These are phyloP conservation scores for Drosophila acutilabella DNA, from an alignment of 2,888 invertebrate species.

Conservation along the genomic window DNA sequence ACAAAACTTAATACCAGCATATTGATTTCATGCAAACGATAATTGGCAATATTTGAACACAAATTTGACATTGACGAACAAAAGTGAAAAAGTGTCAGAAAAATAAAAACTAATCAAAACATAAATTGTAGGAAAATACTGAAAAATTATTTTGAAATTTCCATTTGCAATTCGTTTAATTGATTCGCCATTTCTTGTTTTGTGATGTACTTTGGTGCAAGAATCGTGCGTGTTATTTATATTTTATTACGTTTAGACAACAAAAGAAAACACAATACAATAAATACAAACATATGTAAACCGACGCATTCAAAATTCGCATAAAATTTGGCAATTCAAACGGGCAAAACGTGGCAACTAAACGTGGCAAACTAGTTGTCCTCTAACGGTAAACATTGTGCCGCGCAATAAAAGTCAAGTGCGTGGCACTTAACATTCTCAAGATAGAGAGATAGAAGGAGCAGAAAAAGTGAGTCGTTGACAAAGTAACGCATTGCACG, in stretches of 20 bases:
- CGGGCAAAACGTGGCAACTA: conserved; percentile 9
- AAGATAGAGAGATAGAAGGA: conserved; percentile 8
- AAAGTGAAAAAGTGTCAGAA: conserved; percentile 35
- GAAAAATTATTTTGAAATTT: conserved; percentile 27
- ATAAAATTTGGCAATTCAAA: conserved; percentile 20
- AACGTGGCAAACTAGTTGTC: conserved; percentile 32
- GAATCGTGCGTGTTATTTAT: conserved; percentile 29
- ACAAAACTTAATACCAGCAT: not conserved
- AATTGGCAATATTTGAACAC: conserved; percentile 4
- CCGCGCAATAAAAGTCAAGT: conserved; percentile 64
- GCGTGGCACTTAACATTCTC: conserved; percentile 61
- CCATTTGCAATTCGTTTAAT: conserved; percentile 15
- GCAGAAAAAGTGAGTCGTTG: conserved; percentile 43
- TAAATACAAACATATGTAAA: conserved; percentile 18
- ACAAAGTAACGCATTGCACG: conserved; percentile 60
- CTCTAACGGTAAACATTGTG: conserved; percentile 46
- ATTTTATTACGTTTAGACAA: conserved; percentile 35
- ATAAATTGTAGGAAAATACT: conserved; percentile 4
- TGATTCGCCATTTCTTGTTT: conserved; percentile 4
- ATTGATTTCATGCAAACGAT: conserved; percentile 28
- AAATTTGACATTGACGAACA: conserved; percentile 15
- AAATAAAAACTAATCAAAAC: conserved; percentile 3
- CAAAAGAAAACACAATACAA: not conserved
- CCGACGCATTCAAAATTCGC: conserved; percentile 3
- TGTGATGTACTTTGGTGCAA: conserved; percentile 29